Conservation (phyloP, 2,888 invertebrate species). For the Agrilus biguttatus region DNA sequence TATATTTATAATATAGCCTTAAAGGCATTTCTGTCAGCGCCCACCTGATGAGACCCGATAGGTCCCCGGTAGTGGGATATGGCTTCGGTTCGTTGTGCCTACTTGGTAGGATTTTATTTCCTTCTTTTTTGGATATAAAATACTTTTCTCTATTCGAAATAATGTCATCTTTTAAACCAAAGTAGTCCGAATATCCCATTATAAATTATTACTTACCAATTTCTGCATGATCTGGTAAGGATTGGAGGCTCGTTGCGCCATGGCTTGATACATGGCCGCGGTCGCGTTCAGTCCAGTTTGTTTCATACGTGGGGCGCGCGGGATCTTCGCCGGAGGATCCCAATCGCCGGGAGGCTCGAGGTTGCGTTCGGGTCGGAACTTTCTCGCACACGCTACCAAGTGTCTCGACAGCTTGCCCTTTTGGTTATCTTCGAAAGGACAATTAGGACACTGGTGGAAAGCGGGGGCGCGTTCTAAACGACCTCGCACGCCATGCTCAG, state of each 20-base stretch:
- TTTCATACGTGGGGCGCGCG: conserved; percentile 44
- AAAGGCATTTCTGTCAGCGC: too few relatives aligned
- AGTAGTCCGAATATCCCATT: too few relatives aligned
- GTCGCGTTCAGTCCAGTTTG: conserved; percentile 20
- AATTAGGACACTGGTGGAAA: conserved; percentile 84
- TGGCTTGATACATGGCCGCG: conserved; percentile 35
- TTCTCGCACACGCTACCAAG: conserved; percentile 73
- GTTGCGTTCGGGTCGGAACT: conserved; percentile 78
- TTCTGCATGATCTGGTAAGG: conserved; percentile 25
- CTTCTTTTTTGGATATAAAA: too few relatives aligned
- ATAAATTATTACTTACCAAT: conserved; percentile 22
- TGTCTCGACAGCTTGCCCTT: conserved; percentile 84
- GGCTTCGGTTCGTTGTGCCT: too few relatives aligned
- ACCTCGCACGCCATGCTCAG: conserved; percentile 72
- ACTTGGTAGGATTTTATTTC: too few relatives aligned
- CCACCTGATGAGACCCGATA: too few relatives aligned
- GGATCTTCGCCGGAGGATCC: conserved; percentile 90
- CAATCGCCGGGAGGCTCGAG: conserved; percentile 76
- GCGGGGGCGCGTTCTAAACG: conserved; percentile 72
- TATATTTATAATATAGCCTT: too few relatives aligned
- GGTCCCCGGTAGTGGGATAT: too few relatives aligned
- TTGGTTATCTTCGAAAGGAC: conserved; percentile 87
- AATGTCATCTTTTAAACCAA: too few relatives aligned
- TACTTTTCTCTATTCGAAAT: too few relatives aligned
- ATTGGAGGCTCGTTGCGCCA: conserved; percentile 25